phyloP scores from a whole-genome alignment of 2,797 vertebrate species.

The Phataginus tetradactyla region DNA sequence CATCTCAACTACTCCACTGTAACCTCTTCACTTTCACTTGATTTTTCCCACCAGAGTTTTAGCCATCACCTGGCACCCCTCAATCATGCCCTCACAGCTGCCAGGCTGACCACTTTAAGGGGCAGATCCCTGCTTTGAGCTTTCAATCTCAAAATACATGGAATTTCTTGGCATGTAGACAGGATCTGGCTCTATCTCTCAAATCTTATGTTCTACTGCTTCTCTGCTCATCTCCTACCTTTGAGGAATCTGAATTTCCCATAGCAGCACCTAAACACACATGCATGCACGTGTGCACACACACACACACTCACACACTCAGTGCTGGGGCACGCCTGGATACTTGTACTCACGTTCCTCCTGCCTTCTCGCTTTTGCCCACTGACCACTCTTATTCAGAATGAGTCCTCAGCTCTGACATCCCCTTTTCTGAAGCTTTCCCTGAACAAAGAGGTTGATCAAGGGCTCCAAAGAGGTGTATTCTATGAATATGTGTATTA shows the following conservation, averaged over 20 bases:
- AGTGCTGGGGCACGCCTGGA: fast-evolving
- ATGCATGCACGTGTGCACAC: fast-evolving
- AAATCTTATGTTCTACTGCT: neutral
- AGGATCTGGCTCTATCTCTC: neutral
- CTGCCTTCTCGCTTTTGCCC: neutral
- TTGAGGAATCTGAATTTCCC: neutral
- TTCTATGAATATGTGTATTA: neutral
- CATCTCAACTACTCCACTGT: neutral
- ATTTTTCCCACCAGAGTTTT: neutral
- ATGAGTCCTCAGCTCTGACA: neutral
- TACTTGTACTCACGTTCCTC: neutral
- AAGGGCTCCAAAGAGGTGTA: neutral
- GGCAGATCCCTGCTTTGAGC: neutral
- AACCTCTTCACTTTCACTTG: neutral
- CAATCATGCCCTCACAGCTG: neutral
- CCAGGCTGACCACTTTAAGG: neutral
- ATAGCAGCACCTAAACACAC: neutral
- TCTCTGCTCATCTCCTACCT: neutral
- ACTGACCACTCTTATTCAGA: neutral
- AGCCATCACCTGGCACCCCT: neutral
- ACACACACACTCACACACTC: neutral
- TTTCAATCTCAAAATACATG: neutral
- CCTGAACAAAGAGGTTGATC: neutral
- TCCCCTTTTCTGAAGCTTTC: neutral
- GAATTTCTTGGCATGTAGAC: neutral